A percentile compares a stretch with the other conserved stretches of the same genome.
Evolutionary conservation across 2,888 invertebrate species (phyloP).

Genomic region (Melangyna quadrimaculata): DNA sequence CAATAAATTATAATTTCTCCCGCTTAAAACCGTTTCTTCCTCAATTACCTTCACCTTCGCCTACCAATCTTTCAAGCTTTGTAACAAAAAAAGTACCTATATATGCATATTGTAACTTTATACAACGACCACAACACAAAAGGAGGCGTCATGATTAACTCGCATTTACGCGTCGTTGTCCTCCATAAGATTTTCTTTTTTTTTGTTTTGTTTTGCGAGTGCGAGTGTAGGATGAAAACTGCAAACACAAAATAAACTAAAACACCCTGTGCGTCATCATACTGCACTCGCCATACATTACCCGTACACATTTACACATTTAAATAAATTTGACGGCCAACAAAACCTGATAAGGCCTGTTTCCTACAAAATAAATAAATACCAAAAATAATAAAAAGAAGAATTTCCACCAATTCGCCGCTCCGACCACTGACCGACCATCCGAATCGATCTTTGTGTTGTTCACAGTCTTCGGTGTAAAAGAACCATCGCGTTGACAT

Average conservation of each 20-base stretch:
- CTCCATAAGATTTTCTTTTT: slow-evolving; percentile 24
- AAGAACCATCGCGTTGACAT: slow-evolving; percentile 52
- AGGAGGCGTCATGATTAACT: slow-evolving; percentile 68
- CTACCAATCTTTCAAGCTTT: slow-evolving; percentile 42
- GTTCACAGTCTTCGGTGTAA: slow-evolving; percentile 4
- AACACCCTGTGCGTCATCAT: slow-evolving; percentile 48
- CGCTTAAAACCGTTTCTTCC: slow-evolving; percentile 38
- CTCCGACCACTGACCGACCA: neutral
- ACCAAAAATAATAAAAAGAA: neutral
- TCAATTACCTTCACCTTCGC: slow-evolving; percentile 68
- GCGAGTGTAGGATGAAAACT: neutral
- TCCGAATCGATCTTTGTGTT: neutral
- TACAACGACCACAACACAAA: neutral
- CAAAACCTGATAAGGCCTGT: slow-evolving; percentile 63
- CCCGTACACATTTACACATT: slow-evolving; percentile 44
- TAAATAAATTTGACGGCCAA: slow-evolving; percentile 71
- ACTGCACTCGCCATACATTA: slow-evolving; percentile 33
- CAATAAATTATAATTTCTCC: slow-evolving; percentile 29
- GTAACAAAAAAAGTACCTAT: neutral
- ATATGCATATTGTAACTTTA: neutral
- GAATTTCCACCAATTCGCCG: neutral
- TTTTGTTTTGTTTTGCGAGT: neutral
- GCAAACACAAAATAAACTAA: slow-evolving; percentile 32
- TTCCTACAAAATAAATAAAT: too few species aligned
- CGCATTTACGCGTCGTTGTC: slow-evolving; percentile 65